phyloP scores from a whole-genome alignment of 92 coral and sea anemone species.

The Palythoa grandiflora region DNA sequence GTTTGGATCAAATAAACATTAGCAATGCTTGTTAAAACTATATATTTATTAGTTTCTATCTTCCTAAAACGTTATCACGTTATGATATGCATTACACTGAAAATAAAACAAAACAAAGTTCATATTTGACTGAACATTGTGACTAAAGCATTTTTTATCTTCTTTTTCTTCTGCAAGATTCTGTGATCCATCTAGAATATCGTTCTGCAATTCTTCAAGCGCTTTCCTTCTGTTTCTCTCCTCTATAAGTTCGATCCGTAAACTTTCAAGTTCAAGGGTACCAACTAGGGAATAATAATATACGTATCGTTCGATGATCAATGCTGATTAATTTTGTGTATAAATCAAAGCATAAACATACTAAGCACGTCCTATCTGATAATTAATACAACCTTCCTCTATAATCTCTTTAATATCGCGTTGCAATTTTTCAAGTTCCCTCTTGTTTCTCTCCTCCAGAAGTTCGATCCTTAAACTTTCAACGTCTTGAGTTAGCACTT shows the following conservation, averaged over 20 bases:
- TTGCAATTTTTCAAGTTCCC: too few relatives aligned
- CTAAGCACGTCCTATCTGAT: background rate
- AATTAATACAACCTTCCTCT: constrained; percentile 15
- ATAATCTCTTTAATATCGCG: too few relatives aligned
- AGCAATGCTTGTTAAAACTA: too few relatives aligned
- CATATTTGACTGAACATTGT: too few relatives aligned
- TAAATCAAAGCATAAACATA: background rate
- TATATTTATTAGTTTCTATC: too few relatives aligned
- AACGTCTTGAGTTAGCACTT: constrained; percentile 5
- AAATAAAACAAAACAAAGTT: too few relatives aligned
- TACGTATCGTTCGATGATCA: background rate
- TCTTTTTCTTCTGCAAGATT: constrained; percentile 26
- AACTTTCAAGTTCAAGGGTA: constrained; percentile 15
- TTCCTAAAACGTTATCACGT: too few relatives aligned
- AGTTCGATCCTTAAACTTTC: constrained; percentile 28
- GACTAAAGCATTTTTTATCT: background rate
- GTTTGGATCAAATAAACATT: too few relatives aligned
- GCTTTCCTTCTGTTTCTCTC: constrained; percentile 1
- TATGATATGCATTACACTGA: too few relatives aligned
- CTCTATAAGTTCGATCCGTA: constrained; percentile 14
- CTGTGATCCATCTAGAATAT: constrained; percentile 35
- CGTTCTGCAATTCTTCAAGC: constrained; percentile 31
- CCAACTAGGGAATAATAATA: background rate
- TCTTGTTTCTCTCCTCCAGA: too few relatives aligned
- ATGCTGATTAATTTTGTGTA: too few relatives aligned